These are phyloP conservation scores for Caiman crocodilus DNA, from an alignment of 2,797 vertebrate species.

Conservation along the genomic window DNA sequence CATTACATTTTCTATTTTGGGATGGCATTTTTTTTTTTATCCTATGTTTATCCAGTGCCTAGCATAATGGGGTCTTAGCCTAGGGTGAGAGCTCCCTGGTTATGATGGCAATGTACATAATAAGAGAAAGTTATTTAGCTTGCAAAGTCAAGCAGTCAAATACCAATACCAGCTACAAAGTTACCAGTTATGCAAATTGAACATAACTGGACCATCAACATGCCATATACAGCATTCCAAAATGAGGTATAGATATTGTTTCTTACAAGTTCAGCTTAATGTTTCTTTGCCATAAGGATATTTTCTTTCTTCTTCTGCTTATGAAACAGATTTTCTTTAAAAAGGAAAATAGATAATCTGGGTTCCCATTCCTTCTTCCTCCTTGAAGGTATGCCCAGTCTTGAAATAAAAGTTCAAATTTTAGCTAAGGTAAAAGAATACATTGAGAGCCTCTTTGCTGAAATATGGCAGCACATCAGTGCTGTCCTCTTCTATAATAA, in stretches of 20 bases:
- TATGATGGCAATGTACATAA: too few species aligned
- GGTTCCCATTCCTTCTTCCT: not conserved
- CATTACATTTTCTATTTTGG: not conserved
- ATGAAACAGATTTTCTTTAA: rapidly evolving
- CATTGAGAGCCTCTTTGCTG: not conserved
- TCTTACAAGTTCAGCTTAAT: not conserved
- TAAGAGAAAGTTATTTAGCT: too few species aligned
- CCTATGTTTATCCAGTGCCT: not conserved
- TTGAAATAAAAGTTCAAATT: not conserved
- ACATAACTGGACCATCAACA: not conserved
- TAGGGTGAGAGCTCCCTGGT: too few species aligned
- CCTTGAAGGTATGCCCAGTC: not conserved
- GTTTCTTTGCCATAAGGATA: not conserved
- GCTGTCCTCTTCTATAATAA: not conserved
- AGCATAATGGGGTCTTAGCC: too few species aligned
- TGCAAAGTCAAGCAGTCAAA: too few species aligned
- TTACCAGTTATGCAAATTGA: conserved; percentile 20
- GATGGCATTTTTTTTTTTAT: not conserved
- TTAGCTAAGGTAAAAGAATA: not conserved
- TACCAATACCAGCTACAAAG: not conserved
- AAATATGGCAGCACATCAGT: not conserved
- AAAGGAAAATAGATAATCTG: not conserved
- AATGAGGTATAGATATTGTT: not conserved
- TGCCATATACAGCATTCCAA: not conserved
- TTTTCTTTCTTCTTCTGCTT: rapidly evolving